phyloP scores from a whole-genome alignment of 2,888 invertebrate genomes.

The Hemaris fuciformis region DNA sequence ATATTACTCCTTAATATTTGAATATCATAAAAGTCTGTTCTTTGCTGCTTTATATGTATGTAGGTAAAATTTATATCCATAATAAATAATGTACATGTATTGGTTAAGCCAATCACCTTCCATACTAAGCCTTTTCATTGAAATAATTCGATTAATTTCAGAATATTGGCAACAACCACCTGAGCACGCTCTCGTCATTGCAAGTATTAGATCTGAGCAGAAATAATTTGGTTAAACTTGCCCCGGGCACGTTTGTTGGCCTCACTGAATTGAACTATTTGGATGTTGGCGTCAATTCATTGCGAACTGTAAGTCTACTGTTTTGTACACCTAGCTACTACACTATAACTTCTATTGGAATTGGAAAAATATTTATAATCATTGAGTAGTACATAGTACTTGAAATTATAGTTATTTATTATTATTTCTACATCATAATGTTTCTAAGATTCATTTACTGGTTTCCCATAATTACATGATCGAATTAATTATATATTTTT shows the following conservation, averaged over 20 bases:
- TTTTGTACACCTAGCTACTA: neutral
- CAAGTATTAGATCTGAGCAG: slow-evolving; percentile 91
- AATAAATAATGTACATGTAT: no score
- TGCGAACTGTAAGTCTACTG: slow-evolving; percentile 88
- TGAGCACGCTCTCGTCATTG: slow-evolving; percentile 84
- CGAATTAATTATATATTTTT: slow-evolving; percentile 9
- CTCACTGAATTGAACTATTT: slow-evolving; percentile 86
- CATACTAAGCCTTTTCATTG: neutral
- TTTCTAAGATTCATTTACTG: no score
- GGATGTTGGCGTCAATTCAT: slow-evolving; percentile 92
- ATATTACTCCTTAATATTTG: no score
- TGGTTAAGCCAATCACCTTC: no score
- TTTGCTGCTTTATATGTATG: no score
- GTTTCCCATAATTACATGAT: neutral
- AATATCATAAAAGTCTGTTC: no score
- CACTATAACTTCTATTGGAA: no score
- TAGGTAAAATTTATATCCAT: no score
- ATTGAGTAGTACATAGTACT: no score
- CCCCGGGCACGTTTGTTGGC: slow-evolving; percentile 90
- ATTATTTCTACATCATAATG: no score
- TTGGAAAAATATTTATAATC: no score
- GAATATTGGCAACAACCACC: slow-evolving; percentile 88
- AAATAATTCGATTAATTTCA: slow-evolving; percentile 55
- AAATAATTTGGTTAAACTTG: slow-evolving; percentile 90
- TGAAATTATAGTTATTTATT: no score